Evolutionary conservation across 2,888 invertebrate genomes (phyloP), one percentile per base, ranked within the genome.

Genomic region (Zaprionus bogoriensis): DNA sequence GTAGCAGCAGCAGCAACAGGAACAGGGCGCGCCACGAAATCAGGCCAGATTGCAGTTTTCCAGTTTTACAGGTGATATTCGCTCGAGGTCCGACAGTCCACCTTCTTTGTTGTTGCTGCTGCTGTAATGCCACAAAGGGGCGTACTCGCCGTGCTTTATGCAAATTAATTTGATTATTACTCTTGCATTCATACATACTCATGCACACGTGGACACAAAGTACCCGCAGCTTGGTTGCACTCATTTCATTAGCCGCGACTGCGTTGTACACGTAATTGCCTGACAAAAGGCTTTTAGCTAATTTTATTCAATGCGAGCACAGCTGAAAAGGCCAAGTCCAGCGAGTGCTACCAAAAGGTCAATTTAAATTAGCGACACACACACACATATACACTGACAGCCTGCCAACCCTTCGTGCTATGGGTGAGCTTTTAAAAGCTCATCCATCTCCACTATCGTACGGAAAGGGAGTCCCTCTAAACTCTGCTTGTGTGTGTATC

Each of bases 101-200:
- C 10, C n/a, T 10, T 10, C 6, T 32, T 30, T 6, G 12, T 30
- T n/a, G n/a, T n/a, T n/a, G n/a, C n/a, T n/a, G n/a, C n/a, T n/a
- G n/a, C n/a, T n/a, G n/a, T n/a, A n/a, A n/a, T n/a, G n/a, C n/a
- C 44, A 23, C 23, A 19, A 20, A 45, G 32, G 10, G 45, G n/a
- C 14, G n/a, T 22, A 14, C 20, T 62, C 32, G 32, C 14, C 17
- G 55, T 39, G 47, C 64, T 54, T 54, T 69, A 78, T 70, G 60
- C 54, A 60, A 65, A 74, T 77, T 77, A 67, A 80, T 67, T 74
- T 66, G 58, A 80, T 79, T 80, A 79, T 74, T 70, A 66, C 57
- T 12, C 55, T 58, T 17, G 42, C 45, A n/a, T 3, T 12, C 30
- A 39, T 27, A 45, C 36, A 28, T 14, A 32, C 25, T 27, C 14